Percentiles rank a stretch among this genome's conserved stretches.
Conservation (phyloP, 2,113 vertebrate species). For the Pheucticus melanocephalus region DNA sequence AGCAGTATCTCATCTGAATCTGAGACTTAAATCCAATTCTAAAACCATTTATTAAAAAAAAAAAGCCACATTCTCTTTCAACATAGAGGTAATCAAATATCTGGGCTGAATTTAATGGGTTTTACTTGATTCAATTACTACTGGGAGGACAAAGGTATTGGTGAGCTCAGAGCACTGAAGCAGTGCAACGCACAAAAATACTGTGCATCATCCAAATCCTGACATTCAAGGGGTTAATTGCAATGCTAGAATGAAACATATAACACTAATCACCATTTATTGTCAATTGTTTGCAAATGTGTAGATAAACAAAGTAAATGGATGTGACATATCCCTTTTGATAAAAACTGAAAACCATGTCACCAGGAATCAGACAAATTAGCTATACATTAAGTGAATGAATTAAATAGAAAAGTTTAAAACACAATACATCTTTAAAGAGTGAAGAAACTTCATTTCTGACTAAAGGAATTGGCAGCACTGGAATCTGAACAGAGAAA, state of each 20-base stretch:
- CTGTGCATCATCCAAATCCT: not conserved
- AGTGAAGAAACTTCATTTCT: not conserved
- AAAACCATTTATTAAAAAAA: not conserved
- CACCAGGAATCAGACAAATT: slow-evolving; percentile 41
- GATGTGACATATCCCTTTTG: not conserved
- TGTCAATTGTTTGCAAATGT: slow-evolving; percentile 19
- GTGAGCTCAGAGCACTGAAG: not conserved
- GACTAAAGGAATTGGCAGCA: not conserved
- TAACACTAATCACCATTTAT: not conserved
- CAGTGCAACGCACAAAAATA: not conserved
- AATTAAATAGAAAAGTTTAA: slow-evolving; percentile 36
- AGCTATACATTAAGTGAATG: not conserved
- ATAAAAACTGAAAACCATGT: not conserved
- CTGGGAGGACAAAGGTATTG: not conserved
- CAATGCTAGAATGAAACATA: not conserved
- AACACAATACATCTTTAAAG: slow-evolving; percentile 27
- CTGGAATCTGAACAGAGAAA: not conserved
- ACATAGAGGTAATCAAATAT: not conserved
- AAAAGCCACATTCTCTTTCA: not conserved
- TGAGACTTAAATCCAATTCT: not conserved
- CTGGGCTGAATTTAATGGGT: not conserved
- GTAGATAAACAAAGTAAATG: not conserved
- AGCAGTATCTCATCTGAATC: not conserved
- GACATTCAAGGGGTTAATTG: not conserved
- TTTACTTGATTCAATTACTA: not conserved